These are phyloP conservation scores for Mimumesa dahlbomi DNA, from an alignment of 2,888 invertebrate genomes.

Conservation along the genomic window DNA sequence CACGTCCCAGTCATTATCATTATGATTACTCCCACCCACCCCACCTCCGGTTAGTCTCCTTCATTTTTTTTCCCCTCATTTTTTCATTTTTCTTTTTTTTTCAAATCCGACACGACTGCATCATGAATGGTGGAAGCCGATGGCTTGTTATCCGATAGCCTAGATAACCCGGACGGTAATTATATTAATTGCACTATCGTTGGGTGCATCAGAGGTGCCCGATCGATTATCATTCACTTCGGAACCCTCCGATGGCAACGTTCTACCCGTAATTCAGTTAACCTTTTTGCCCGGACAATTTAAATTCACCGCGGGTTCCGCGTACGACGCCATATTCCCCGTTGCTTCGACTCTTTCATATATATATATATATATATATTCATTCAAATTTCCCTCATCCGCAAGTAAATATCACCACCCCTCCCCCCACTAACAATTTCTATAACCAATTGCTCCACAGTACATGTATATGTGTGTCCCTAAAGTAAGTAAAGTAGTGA, in stretches of 20 bases:
- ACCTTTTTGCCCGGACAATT: not conserved
- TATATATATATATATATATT: too few species aligned
- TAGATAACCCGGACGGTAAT: constrained; percentile 16
- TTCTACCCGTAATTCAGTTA: not conserved
- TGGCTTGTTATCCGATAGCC: not conserved
- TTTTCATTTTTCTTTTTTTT: too few species aligned
- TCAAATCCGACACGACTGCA: not conserved
- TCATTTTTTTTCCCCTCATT: too few species aligned
- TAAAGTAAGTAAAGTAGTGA: too few species aligned
- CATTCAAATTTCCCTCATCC: too few species aligned
- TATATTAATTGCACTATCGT: constrained; percentile 16
- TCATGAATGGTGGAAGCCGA: constrained; percentile 2
- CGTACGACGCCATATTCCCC: not conserved
- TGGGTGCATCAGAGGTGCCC: not conserved
- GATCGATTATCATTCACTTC: constrained; percentile 11
- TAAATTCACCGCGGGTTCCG: too few species aligned
- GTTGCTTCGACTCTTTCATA: not conserved
- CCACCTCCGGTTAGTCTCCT: too few species aligned
- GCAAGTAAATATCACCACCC: too few species aligned
- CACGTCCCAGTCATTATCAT: constrained; percentile 6
- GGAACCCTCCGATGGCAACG: not conserved
- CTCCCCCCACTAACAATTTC: too few species aligned
- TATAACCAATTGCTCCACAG: too few species aligned
- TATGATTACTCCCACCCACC: too few species aligned
- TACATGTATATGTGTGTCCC: too few species aligned